Conservation (phyloP, 2,888 invertebrate species). For the Strigamia maritima region DNA sequence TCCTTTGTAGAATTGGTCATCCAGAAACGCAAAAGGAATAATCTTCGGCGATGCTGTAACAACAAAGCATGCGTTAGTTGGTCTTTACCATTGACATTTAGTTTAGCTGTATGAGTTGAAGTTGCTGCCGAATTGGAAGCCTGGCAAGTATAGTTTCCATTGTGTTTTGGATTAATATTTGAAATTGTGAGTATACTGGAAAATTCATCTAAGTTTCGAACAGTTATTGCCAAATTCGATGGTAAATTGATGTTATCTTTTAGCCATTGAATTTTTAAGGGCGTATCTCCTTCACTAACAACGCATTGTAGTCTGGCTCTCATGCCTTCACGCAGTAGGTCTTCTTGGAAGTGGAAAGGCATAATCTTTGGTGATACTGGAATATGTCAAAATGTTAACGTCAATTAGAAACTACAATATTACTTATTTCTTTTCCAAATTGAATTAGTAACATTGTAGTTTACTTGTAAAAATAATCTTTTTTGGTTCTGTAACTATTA, state of each 20-base stretch:
- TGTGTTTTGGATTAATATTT: conserved; percentile 50
- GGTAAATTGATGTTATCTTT: conserved; percentile 67
- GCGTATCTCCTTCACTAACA: conserved; percentile 74
- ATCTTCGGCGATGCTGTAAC: conserved; percentile 58
- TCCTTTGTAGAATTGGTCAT: conserved; percentile 36
- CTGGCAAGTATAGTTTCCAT: conserved; percentile 39
- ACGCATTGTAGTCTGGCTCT: conserved; percentile 76
- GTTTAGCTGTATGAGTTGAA: conserved; percentile 34
- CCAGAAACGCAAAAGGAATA: conserved; percentile 36
- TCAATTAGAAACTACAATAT: not conserved
- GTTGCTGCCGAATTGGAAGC: conserved; percentile 37
- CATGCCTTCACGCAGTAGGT: conserved; percentile 71
- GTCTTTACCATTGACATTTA: conserved; percentile 40
- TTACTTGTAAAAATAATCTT: too few relatives aligned
- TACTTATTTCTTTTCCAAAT: not conserved
- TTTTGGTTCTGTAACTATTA: too few relatives aligned
- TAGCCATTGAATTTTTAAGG: conserved; percentile 74
- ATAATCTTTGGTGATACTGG: conserved; percentile 75
- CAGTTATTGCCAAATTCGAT: conserved; percentile 8
- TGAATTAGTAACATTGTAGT: too few relatives aligned
- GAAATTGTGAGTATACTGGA: conserved; percentile 63
- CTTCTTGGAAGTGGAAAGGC: conserved; percentile 79
- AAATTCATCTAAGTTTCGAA: conserved; percentile 39
- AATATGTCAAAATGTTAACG: conserved; percentile 48
- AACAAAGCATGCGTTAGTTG: conserved; percentile 53